Percentiles rank a stretch among this genome's conserved stretches.
Evolutionary conservation across 1,140 invertebrate species (phyloP).

Genomic region (Ceratosolen solmsi): DNA sequence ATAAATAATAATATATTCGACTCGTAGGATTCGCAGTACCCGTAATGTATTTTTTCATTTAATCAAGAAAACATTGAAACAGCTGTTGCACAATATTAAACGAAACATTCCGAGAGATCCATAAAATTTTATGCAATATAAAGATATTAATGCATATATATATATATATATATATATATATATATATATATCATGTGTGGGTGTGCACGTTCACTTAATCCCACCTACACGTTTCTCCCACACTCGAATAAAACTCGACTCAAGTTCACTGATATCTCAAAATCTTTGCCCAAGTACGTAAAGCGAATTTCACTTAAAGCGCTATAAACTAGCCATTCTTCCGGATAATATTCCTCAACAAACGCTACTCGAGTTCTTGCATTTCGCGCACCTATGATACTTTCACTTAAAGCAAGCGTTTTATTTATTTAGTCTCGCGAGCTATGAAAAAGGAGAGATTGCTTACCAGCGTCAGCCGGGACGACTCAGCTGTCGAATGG

Average conservation of each 20-base stretch:
- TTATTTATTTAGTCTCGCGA: too few species aligned
- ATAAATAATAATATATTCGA: too few species aligned
- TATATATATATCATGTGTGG: too few species aligned
- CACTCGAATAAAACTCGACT: too few species aligned
- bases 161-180: too few species aligned
- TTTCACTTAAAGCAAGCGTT: too few species aligned
- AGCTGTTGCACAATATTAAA: background rate
- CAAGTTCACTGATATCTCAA: background rate
- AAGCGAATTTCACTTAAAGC: background rate
- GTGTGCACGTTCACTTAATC: too few species aligned
- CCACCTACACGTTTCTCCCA: too few species aligned
- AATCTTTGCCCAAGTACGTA: background rate
- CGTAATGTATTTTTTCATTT: background rate
- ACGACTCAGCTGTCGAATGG: slow-evolving; percentile 62
- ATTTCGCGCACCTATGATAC: too few species aligned
- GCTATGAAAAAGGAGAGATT: background rate
- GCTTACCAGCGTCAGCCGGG: slow-evolving; percentile 14
- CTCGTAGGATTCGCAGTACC: too few species aligned
- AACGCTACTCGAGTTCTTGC: too few species aligned
- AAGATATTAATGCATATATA: too few species aligned
- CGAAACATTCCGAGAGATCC: background rate
- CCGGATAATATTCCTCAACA: background rate
- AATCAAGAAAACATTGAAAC: background rate
- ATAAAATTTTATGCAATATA: background rate
- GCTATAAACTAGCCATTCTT: background rate